These are phyloP conservation scores for Brachionus plicatilis DNA, from an alignment of 1,140 invertebrate genomes.

Conservation along the genomic window DNA sequence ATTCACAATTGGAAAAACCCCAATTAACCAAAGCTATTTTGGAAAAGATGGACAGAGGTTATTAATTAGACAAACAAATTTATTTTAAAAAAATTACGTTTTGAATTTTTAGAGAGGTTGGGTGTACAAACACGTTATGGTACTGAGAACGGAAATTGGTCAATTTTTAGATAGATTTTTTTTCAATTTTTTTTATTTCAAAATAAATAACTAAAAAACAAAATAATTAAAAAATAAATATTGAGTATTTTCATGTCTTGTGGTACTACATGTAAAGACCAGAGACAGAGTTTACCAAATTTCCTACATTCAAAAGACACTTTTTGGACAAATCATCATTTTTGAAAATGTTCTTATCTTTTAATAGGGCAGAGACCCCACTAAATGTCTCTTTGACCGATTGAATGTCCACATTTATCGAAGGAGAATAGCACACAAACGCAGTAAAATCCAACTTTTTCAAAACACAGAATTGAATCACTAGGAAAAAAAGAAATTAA, in stretches of 20 bases:
- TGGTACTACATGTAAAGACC: background rate
- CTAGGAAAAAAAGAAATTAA: background rate
- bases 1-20: background rate
- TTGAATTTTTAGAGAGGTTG: background rate
- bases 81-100: background rate
- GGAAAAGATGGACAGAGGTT: constrained; percentile 30
- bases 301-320: background rate
- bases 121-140: constrained; percentile 32
- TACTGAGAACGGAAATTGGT: constrained; percentile 27
- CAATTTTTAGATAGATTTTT: constrained; percentile 22
- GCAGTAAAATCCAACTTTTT: constrained; percentile 20
- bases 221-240: background rate
- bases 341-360: background rate
- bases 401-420: constrained; percentile 30
- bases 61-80: background rate
- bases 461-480: constrained; percentile 36
- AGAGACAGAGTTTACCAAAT: background rate
- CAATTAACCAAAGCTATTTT: background rate
- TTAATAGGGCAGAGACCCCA: background rate
- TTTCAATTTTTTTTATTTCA: constrained; percentile 17
- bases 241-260: background rate
- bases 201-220: constrained; percentile 10
- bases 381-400: constrained; percentile 5
- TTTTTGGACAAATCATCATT: constrained; percentile 17
- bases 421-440: constrained; percentile 9